A percentile compares a stretch with the other conserved stretches of the same genome.
These are phyloP conservation scores for Parasteatoda lunata DNA, from an alignment of 2,888 invertebrate genomes.

Conservation along the genomic window DNA sequence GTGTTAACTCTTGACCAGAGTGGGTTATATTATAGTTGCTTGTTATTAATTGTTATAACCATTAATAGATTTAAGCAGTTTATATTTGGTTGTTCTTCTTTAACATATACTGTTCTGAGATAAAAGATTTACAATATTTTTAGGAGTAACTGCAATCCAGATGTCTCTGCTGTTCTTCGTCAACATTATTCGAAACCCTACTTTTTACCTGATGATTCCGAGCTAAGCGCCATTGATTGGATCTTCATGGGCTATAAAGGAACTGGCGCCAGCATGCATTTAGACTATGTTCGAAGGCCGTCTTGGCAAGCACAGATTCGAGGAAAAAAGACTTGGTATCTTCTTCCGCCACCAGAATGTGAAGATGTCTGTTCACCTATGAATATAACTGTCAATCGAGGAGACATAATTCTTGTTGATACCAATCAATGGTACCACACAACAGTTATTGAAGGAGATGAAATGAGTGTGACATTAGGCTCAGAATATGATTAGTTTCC, in stretches of 20 bases:
- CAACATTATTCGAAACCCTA: slow-evolving; percentile 86
- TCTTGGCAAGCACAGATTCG: slow-evolving; percentile 95
- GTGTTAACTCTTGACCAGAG: too few species aligned
- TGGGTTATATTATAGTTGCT: too few species aligned
- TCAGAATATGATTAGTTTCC: slow-evolving; percentile 87
- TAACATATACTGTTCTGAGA: not conserved
- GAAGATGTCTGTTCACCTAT: slow-evolving; percentile 84
- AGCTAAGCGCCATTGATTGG: slow-evolving; percentile 90
- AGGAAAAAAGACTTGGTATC: slow-evolving; percentile 88
- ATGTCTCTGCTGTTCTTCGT: slow-evolving; percentile 82
- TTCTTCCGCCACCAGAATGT: slow-evolving; percentile 91
- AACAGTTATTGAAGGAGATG: slow-evolving; percentile 85
- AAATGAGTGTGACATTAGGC: slow-evolving; percentile 90
- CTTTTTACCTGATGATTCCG: slow-evolving; percentile 91
- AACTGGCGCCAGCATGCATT: slow-evolving; percentile 90
- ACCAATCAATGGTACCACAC: slow-evolving; percentile 94
- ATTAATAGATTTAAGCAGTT: not conserved
- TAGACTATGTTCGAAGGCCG: slow-evolving; percentile 91
- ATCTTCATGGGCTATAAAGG: slow-evolving; percentile 91
- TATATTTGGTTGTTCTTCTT: not conserved
- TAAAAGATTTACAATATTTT: slow-evolving; percentile 70
- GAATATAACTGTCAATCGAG: slow-evolving; percentile 86
- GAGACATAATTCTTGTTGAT: slow-evolving; percentile 90
- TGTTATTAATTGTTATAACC: too few species aligned
- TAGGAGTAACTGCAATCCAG: slow-evolving; percentile 91